Percentiles rank a stretch among this genome's conserved stretches.
Conservation (phyloP, 92 coral and sea anemone genomes). For the Zoanthus sansibaricus region DNA sequence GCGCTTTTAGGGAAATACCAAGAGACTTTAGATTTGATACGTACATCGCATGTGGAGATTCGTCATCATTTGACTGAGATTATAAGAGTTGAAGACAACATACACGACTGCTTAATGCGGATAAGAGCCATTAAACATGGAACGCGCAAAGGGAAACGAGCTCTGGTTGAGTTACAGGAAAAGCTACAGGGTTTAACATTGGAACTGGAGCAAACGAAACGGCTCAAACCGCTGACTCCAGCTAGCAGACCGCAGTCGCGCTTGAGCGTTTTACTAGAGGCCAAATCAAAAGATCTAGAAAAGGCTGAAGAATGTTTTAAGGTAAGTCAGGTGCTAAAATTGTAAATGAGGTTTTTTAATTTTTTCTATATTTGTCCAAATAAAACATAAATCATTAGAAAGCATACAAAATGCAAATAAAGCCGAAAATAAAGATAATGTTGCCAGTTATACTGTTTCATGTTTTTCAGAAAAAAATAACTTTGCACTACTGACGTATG, state of each 20-base stretch:
- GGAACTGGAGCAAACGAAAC: conserved; percentile 77
- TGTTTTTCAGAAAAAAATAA: too few species aligned
- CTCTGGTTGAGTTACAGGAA: conserved; percentile 72
- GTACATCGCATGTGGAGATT: conserved; percentile 82
- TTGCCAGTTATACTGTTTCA: too few species aligned
- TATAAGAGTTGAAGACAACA: conserved; percentile 77
- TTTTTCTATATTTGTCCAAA: not conserved
- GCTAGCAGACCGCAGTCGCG: conserved; percentile 31
- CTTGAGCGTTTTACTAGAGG: not conserved
- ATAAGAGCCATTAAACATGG: conserved; percentile 72
- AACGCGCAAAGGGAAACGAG: conserved; percentile 71
- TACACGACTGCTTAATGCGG: conserved; percentile 82
- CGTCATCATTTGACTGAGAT: conserved; percentile 80
- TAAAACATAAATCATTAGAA: too few species aligned
- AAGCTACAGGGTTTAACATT: conserved; percentile 67
- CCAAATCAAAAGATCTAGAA: not conserved
- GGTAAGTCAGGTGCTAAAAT: conserved; percentile 9
- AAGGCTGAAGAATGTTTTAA: conserved; percentile 2
- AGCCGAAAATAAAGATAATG: too few species aligned
- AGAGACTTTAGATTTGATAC: conserved; percentile 69
- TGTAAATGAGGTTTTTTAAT: not conserved
- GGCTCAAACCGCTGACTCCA: conserved; percentile 79
- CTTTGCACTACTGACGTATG: not conserved
- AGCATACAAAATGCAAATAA: too few species aligned
- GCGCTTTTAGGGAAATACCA: conserved; percentile 76